A percentile compares a stretch with the other conserved stretches of the same genome.
phyloP scores from a whole-genome alignment of 92 coral and sea anemone genomes.

The Scolanthus callimorphus region DNA sequence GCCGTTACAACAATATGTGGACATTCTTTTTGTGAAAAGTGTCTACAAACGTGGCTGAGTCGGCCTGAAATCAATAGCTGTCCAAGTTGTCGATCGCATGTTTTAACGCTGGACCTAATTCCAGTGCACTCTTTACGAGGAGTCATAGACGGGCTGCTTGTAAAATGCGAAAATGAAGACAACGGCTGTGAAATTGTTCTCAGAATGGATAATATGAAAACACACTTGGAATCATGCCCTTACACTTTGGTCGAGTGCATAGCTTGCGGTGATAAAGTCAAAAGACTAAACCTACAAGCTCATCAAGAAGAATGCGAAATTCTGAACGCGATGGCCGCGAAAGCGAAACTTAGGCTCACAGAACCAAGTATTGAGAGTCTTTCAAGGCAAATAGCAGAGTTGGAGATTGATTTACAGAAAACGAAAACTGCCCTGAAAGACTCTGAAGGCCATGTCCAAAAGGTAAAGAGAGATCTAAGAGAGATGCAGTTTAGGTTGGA shows the following conservation, averaged over 20 bases:
- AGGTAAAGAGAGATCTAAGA: conserved; percentile 82
- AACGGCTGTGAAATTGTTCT: conserved; percentile 92
- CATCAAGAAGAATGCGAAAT: conserved; percentile 78
- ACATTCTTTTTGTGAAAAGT: conserved; percentile 88
- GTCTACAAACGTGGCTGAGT: conserved; percentile 88
- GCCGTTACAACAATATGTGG: conserved; percentile 96
- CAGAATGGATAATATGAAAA: conserved; percentile 66
- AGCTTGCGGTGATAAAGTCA: conserved; percentile 79
- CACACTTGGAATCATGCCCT: conserved; percentile 75
- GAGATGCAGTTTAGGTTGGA: conserved; percentile 76
- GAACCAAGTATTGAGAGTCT: conserved; percentile 76
- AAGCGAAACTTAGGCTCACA: conserved; percentile 33
- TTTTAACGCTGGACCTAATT: conserved; percentile 59
- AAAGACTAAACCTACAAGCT: conserved; percentile 53
- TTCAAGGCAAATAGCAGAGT: conserved; percentile 71
- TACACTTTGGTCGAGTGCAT: conserved; percentile 73
- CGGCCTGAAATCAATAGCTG: conserved; percentile 82
- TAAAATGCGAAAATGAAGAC: conserved; percentile 82
- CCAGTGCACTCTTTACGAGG: conserved; percentile 95
- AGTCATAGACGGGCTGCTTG: conserved; percentile 74
- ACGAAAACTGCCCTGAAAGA: conserved; percentile 76
- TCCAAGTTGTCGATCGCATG: conserved; percentile 82
- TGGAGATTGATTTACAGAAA: conserved; percentile 79
- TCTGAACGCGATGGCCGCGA: conserved; percentile 60
- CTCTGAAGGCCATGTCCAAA: conserved; percentile 82